Evolutionary conservation across 2,113 vertebrate species (phyloP).

Genomic region (Laticauda laticaudata): DNA sequence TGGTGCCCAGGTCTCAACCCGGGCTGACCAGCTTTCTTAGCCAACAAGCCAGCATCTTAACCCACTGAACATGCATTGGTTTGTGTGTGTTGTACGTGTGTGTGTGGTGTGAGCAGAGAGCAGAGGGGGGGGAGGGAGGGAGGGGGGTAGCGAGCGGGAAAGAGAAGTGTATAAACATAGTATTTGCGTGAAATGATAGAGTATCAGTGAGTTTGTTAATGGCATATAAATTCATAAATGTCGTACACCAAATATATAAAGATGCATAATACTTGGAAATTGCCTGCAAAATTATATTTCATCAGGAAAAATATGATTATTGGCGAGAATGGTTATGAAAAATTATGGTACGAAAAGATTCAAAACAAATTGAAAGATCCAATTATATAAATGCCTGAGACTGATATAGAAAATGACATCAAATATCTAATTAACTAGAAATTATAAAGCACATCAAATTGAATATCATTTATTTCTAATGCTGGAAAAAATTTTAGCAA

Average conservation of each 20-base stretch:
- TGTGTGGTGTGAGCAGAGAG: no score
- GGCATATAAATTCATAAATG: no score
- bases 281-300: not conserved
- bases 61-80: no score
- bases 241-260: not conserved
- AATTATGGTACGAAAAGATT: not conserved
- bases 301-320: not conserved
- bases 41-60: no score
- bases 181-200: no score
- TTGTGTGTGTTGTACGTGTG: no score
- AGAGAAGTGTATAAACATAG: not conserved
- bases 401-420: not conserved
- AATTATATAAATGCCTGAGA: not conserved
- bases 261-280: not conserved
- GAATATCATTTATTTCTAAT: not conserved
- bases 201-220: no score
- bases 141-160: no score
- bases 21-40: no score
- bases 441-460: not conserved
- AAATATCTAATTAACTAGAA: not conserved
- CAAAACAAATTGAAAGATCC: not conserved
- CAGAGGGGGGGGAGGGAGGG: no score
- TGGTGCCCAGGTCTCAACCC: no score
- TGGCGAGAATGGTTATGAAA: not conserved
- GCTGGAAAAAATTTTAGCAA: not conserved